These are phyloP conservation scores for Morinoia aosen DNA, from an alignment of 2,888 invertebrate species.

Conservation along the genomic window DNA sequence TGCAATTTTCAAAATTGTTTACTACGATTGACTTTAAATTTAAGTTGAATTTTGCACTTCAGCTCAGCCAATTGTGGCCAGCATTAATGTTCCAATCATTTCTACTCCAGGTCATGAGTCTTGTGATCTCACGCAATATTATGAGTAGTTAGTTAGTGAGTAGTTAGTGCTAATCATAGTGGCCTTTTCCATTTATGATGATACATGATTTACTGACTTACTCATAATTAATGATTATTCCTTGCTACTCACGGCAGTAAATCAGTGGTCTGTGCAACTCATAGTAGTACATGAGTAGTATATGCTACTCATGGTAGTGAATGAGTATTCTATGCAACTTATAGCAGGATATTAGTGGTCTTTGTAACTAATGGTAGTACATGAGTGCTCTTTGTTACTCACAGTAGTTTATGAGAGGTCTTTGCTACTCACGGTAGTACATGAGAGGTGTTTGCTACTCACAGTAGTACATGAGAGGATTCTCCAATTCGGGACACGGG, in stretches of 20 bases:
- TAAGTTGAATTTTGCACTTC: too few relatives aligned
- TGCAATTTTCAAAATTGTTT: too few relatives aligned
- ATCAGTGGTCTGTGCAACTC: neutral
- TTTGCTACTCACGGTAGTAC: neutral
- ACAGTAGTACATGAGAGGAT: conserved; percentile 98
- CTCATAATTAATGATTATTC: too few relatives aligned
- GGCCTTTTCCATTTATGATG: neutral
- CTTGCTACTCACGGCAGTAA: too few relatives aligned
- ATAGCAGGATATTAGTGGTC: neutral
- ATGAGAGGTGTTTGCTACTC: conserved; percentile 72
- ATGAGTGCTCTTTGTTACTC: neutral
- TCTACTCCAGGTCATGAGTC: neutral
- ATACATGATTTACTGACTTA: too few relatives aligned
- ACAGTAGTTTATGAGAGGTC: neutral
- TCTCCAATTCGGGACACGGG: conserved; percentile 95
- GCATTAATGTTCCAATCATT: neutral
- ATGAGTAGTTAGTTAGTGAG: too few relatives aligned
- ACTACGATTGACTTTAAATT: too few relatives aligned
- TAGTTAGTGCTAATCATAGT: neutral
- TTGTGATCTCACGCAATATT: too few relatives aligned
- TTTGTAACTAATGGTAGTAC: neutral
- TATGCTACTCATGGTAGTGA: too few relatives aligned
- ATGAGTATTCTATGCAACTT: neutral
- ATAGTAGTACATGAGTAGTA: neutral
- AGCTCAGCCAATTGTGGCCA: too few relatives aligned